Evolutionary conservation across 2,888 invertebrate genomes (phyloP).

Genomic region (Agonopterix alstromeriana): DNA sequence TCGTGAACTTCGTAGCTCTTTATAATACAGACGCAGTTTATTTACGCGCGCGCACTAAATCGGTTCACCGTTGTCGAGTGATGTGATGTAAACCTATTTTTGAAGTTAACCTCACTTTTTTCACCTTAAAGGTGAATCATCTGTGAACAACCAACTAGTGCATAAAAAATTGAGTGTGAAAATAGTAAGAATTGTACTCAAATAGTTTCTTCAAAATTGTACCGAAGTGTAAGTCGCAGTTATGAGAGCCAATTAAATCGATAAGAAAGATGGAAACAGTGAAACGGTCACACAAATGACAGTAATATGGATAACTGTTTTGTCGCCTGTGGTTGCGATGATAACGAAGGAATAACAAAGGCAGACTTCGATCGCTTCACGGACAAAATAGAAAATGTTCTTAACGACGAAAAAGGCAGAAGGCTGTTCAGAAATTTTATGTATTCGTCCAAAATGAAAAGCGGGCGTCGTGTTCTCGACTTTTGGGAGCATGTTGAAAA

Average conservation of each 20-base stretch:
- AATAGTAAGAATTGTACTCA: neutral
- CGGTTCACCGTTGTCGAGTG: slow-evolving; percentile 19
- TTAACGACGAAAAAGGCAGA: slow-evolving; percentile 64
- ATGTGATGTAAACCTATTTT: slow-evolving; percentile 52
- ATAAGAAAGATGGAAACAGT: slow-evolving; percentile 41
- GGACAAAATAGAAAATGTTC: slow-evolving; percentile 69
- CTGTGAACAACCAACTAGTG: neutral
- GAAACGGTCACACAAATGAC: slow-evolving; percentile 35
- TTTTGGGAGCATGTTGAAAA: slow-evolving; percentile 62
- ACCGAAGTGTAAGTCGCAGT: slow-evolving; percentile 1
- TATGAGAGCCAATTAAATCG: slow-evolving; percentile 29
- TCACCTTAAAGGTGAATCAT: slow-evolving; percentile 44
- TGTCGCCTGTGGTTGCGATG: slow-evolving; percentile 63
- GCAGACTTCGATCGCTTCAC: slow-evolving; percentile 69
- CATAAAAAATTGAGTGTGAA: neutral
- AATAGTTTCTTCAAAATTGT: slow-evolving; percentile 9
- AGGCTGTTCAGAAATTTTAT: slow-evolving; percentile 65
- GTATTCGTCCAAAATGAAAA: slow-evolving; percentile 55
- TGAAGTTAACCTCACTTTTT: slow-evolving; percentile 63
- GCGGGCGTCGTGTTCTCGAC: slow-evolving; percentile 51
- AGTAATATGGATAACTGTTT: slow-evolving; percentile 68
- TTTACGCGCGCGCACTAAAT: slow-evolving; percentile 43
- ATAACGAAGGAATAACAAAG: slow-evolving; percentile 57
- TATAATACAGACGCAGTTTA: slow-evolving; percentile 32
- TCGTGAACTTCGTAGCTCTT: slow-evolving; percentile 29